These are phyloP conservation scores for Drosophila tanythrix DNA, from an alignment of 2,888 invertebrate species.

Conservation along the genomic window DNA sequence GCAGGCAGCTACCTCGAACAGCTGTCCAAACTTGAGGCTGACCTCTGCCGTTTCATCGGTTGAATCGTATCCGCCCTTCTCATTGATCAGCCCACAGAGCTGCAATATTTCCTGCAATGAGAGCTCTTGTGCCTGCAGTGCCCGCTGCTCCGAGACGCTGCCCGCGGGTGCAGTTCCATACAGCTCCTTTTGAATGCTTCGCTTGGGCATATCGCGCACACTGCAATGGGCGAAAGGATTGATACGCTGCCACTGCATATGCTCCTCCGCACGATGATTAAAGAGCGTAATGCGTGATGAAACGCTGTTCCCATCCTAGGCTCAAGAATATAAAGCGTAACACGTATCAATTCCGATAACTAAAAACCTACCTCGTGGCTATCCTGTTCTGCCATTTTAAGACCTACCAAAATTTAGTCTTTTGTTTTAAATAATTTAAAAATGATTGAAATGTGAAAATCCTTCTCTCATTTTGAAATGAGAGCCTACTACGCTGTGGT, in stretches of 20 bases:
- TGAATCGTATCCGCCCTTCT: slow-evolving; percentile 8
- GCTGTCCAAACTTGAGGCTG: slow-evolving; percentile 53
- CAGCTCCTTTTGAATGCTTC: slow-evolving; percentile 37
- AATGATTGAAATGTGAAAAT: neutral
- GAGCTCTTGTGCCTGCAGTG: slow-evolving; percentile 47
- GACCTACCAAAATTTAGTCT: neutral
- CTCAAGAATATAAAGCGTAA: neutral
- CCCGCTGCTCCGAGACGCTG: slow-evolving; percentile 62
- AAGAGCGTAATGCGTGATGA: slow-evolving; percentile 64
- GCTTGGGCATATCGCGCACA: slow-evolving; percentile 62
- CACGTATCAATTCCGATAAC: too few relatives aligned
- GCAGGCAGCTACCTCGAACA: slow-evolving; percentile 54
- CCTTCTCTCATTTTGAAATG: neutral
- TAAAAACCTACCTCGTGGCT: slow-evolving; percentile 19
- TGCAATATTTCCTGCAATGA: slow-evolving; percentile 64
- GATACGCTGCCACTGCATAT: slow-evolving; percentile 61
- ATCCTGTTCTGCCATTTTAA: slow-evolving; percentile 30
- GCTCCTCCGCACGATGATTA: slow-evolving; percentile 57
- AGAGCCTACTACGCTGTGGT: slow-evolving; percentile 36
- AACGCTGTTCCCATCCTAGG: slow-evolving; percentile 42
- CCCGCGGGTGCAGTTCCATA: slow-evolving; percentile 64
- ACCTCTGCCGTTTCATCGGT: neutral
- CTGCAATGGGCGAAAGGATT: slow-evolving; percentile 64
- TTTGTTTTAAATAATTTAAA: neutral
- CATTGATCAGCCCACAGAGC: slow-evolving; percentile 55